Conservation (phyloP, 2,797 vertebrate species). For the Morus bassanus region DNA sequence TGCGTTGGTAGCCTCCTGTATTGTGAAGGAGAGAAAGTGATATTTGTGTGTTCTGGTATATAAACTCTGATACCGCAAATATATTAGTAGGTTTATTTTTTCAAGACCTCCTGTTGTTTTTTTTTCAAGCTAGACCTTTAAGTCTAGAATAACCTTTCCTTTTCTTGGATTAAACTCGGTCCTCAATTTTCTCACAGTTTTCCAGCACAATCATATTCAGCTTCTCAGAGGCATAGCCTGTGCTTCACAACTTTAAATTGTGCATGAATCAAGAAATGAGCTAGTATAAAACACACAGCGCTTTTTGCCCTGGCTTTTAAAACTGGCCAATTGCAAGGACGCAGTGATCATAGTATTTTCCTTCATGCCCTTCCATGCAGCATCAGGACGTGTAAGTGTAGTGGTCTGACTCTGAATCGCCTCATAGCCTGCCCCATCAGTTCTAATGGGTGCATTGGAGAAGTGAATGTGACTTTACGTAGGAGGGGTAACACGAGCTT, state of each 20-base stretch:
- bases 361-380: background rate
- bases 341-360: background rate
- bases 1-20: background rate
- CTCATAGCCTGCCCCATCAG: background rate
- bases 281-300: background rate
- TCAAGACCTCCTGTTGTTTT: background rate
- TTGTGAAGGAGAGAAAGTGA: background rate
- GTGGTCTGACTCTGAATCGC: background rate
- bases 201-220: background rate
- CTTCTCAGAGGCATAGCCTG: background rate
- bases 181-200: background rate
- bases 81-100: background rate
- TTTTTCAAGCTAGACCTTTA: background rate
- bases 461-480: background rate
- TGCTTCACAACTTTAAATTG: background rate
- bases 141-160: background rate
- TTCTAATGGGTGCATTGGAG: background rate
- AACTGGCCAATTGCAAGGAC: background rate
- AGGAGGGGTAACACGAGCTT: background rate
- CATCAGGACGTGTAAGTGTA: background rate
- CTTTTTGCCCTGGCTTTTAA: background rate
- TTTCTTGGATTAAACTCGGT: background rate
- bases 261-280: background rate
- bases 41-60: background rate
- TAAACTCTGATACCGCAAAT: background rate